Evolutionary conservation across 2,113 vertebrate genomes (phyloP).

Genomic region (Synodontis membranacea): DNA sequence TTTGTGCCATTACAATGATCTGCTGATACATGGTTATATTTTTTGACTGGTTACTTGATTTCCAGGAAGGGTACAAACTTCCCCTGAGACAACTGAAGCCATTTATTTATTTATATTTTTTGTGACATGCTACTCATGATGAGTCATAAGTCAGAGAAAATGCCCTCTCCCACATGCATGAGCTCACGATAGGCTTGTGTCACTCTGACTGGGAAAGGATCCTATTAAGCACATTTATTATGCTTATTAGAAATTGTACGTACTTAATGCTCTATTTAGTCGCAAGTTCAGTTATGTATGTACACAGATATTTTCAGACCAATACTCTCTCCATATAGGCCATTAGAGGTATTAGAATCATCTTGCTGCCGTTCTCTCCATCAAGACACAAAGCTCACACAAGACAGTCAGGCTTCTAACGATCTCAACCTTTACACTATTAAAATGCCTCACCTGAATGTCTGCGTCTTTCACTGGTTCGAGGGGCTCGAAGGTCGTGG

Average conservation of each 20-base stretch:
- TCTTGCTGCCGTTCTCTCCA: background rate
- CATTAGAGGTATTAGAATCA: background rate
- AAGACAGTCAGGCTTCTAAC: background rate
- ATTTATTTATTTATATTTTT: too few relatives aligned
- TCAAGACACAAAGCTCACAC: background rate
- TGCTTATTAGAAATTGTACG: background rate
- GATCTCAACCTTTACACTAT: background rate
- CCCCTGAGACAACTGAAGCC: background rate
- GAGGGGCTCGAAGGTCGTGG: slow-evolving; percentile 94
- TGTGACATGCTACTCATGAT: background rate
- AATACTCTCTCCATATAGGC: background rate
- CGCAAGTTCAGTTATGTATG: background rate
- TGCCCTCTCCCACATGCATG: background rate
- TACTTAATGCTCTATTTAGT: background rate
- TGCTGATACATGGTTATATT: background rate
- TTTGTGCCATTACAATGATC: background rate
- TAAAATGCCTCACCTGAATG: slow-evolving; percentile 83
- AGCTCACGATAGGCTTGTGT: background rate
- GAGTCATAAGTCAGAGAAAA: background rate
- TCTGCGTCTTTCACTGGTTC: slow-evolving; percentile 98
- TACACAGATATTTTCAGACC: background rate
- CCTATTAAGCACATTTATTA: background rate
- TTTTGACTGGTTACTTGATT: background rate
- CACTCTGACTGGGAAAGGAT: background rate
- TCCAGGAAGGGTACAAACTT: background rate